Conservation (phyloP, 2,888 invertebrate genomes). For the Dromius quadrimaculatus region DNA sequence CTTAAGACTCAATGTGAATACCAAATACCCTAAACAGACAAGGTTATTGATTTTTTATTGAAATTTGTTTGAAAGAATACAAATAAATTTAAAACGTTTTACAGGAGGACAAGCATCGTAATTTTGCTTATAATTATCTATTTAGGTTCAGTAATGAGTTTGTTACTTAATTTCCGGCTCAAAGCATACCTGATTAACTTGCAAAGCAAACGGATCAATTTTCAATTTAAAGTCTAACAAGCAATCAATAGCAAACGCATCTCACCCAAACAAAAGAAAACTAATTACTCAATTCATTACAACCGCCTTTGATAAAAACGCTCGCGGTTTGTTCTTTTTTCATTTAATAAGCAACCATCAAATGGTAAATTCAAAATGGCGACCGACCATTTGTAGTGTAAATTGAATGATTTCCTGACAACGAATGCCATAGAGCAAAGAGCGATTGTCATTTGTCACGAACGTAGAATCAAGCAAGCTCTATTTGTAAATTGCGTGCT, state of each 20-base stretch:
- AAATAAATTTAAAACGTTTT: too few species aligned
- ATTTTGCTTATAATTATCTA: too few species aligned
- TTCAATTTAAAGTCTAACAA: neutral
- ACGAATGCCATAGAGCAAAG: neutral
- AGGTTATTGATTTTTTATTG: neutral
- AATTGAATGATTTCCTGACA: conserved; percentile 61
- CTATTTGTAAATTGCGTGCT: conserved; percentile 39
- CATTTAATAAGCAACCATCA: conserved; percentile 2
- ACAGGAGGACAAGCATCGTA: too few species aligned
- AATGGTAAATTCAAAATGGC: conserved; percentile 24
- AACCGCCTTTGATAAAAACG: conserved; percentile 22
- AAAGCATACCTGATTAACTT: conserved; percentile 8
- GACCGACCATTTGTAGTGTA: conserved; percentile 54
- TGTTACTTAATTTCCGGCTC: conserved; percentile 10
- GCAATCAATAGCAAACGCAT: neutral
- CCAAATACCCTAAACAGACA: neutral
- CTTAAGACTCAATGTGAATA: too few species aligned
- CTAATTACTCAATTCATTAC: conserved; percentile 28
- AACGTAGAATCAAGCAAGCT: neutral
- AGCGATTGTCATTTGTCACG: conserved; percentile 1
- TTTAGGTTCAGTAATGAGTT: neutral
- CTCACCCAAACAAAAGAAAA: conserved; percentile 13
- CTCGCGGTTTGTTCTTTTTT: conserved; percentile 1
- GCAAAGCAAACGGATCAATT: too few species aligned
- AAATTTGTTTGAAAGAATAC: too few species aligned